These are phyloP conservation scores for Horisme vitalbata DNA, from an alignment of 2,888 invertebrate genomes.

Conservation along the genomic window DNA sequence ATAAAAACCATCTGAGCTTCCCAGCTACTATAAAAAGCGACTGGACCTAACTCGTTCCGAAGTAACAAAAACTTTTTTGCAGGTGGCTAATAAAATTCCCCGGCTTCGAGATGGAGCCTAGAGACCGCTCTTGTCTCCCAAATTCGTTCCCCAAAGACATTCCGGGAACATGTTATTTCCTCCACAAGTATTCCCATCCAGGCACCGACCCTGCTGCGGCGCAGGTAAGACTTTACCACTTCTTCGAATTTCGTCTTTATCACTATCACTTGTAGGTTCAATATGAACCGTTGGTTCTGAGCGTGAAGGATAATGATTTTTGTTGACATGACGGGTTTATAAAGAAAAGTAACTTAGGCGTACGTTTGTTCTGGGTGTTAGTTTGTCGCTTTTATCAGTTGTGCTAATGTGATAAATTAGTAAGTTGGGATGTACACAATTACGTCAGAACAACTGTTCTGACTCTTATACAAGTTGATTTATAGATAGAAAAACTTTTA, in stretches of 20 bases:
- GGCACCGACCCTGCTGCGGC: slow-evolving; percentile 83
- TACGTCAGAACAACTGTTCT: too few relatives aligned
- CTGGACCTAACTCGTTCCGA: slow-evolving; percentile 13
- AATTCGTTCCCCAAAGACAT: slow-evolving; percentile 91
- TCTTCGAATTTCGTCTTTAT: slow-evolving; percentile 7
- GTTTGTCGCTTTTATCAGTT: background rate
- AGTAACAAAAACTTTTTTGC: slow-evolving; percentile 35
- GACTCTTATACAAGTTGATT: too few relatives aligned
- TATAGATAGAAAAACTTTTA: too few relatives aligned
- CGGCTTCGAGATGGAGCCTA: slow-evolving; percentile 90
- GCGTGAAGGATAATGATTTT: slow-evolving; percentile 12
- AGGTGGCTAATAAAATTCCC: slow-evolving; percentile 90
- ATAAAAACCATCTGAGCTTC: background rate
- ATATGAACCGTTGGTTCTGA: slow-evolving; percentile 1
- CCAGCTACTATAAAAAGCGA: background rate
- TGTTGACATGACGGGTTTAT: slow-evolving; percentile 12
- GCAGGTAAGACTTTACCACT: slow-evolving; percentile 61
- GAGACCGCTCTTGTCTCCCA: slow-evolving; percentile 90
- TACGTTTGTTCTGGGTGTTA: background rate
- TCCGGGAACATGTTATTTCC: slow-evolving; percentile 93
- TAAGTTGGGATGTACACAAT: too few relatives aligned
- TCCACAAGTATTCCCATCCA: slow-evolving; percentile 90
- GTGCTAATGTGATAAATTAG: background rate
- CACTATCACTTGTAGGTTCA: background rate
- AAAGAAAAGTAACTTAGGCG: slow-evolving; percentile 8